These are phyloP conservation scores for Ectemnius lituratus DNA, from an alignment of 2,888 invertebrate genomes.

Conservation along the genomic window DNA sequence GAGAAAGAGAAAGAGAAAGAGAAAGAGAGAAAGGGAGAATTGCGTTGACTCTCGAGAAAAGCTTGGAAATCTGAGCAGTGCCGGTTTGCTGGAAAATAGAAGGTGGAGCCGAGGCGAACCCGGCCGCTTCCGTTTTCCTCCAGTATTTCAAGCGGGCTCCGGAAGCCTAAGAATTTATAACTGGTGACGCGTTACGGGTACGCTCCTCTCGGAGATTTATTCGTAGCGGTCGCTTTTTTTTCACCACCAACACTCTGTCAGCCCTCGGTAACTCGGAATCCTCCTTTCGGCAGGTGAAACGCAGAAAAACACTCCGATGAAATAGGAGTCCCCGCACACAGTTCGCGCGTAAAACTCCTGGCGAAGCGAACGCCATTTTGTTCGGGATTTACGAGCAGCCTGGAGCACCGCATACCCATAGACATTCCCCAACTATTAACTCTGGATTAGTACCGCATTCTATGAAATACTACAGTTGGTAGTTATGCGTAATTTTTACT, in stretches of 20 bases:
- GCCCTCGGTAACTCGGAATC: not conserved
- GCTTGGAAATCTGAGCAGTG: slow-evolving; percentile 27
- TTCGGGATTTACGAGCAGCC: too few relatives aligned
- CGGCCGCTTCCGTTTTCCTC: slow-evolving; percentile 37
- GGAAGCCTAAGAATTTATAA: slow-evolving; percentile 58
- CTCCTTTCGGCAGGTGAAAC: slow-evolving; percentile 18
- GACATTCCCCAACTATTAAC: too few relatives aligned
- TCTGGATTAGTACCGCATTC: too few relatives aligned
- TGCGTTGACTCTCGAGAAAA: not conserved
- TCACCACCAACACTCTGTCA: slow-evolving; percentile 19
- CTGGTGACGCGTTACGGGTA: slow-evolving; percentile 54
- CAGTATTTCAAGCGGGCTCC: slow-evolving; percentile 35
- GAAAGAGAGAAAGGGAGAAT: slow-evolving; percentile 10
- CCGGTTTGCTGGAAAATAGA: slow-evolving; percentile 5
- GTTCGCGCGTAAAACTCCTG: too few relatives aligned
- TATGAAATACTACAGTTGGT: too few relatives aligned
- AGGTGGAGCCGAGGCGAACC: slow-evolving; percentile 13
- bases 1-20: too few relatives aligned
- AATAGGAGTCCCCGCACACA: too few relatives aligned
- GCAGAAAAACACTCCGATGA: too few relatives aligned
- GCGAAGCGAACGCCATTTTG: too few relatives aligned
- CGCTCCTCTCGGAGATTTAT: slow-evolving; percentile 48
- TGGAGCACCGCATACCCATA: too few relatives aligned
- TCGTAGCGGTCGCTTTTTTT: slow-evolving; percentile 36
- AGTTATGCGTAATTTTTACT: too few relatives aligned